These are phyloP conservation scores for Diploptera punctata DNA, from an alignment of 2,888 invertebrate genomes.

Conservation along the genomic window DNA sequence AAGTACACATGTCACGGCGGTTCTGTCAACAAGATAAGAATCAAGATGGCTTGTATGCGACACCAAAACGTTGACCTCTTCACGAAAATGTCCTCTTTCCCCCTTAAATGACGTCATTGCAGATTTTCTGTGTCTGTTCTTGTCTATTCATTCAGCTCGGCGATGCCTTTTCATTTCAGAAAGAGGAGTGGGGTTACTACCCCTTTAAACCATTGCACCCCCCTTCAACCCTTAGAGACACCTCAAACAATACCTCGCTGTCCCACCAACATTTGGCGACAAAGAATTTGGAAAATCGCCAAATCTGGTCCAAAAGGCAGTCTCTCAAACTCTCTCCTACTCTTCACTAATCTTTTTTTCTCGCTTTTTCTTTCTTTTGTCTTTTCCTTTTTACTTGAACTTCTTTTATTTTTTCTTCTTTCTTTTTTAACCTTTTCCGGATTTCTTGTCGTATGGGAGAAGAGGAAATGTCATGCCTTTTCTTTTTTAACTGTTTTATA, in stretches of 20 bases:
- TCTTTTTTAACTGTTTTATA: no score
- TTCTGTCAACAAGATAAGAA: no score
- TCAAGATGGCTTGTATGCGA: not conserved
- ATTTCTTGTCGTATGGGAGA: constrained; percentile 7
- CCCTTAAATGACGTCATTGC: constrained; percentile 3
- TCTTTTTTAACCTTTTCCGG: constrained; percentile 1
- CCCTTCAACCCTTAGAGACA: not conserved
- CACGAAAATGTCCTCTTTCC: no score
- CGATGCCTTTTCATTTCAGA: not conserved
- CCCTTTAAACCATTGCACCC: no score
- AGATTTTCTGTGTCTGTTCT: not conserved
- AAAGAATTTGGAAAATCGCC: constrained; percentile 38
- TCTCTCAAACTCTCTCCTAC: not conserved
- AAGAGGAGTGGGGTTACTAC: no score
- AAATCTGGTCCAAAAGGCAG: constrained; percentile 29
- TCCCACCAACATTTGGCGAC: constrained; percentile 34
- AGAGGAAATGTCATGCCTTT: constrained; percentile 28
- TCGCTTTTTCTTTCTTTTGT: constrained; percentile 14
- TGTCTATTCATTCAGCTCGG: not conserved
- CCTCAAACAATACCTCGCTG: constrained; percentile 35
- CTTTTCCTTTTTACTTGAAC: not conserved
- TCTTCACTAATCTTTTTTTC: constrained; percentile 12
- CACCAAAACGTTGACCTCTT: not conserved
- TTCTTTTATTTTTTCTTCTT: no score
- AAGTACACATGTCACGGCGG: no score